phyloP scores from a whole-genome alignment of 2,888 invertebrate genomes.

The Epistrophe grossulariae region DNA sequence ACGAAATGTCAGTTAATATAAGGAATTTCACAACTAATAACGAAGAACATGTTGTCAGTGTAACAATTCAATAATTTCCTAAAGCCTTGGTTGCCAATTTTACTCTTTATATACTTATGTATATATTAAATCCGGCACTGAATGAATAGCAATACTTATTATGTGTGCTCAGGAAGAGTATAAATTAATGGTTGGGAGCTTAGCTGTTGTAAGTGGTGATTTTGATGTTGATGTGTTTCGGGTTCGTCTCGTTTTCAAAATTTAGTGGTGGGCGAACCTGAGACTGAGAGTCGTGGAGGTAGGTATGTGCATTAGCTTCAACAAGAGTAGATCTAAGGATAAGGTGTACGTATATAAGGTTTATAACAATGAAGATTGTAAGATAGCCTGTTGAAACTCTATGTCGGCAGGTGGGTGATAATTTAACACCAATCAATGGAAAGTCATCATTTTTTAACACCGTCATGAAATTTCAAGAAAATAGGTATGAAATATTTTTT shows the following conservation, averaged over 20 bases:
- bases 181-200: conserved; percentile 65
- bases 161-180: conserved; percentile 59
- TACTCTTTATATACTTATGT: too few relatives aligned
- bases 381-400: conserved; percentile 33
- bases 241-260: conserved; percentile 23
- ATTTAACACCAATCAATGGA: conserved; percentile 54
- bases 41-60: too few relatives aligned
- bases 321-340: conserved; percentile 64
- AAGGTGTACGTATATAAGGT: conserved; percentile 1
- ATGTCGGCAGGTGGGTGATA: conserved; percentile 61
- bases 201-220: conserved; percentile 68
- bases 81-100: too few relatives aligned
- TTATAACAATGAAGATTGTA: conserved; percentile 12
- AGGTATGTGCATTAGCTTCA: conserved; percentile 57
- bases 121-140: conserved; percentile 3
- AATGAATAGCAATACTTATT: conserved; percentile 12
- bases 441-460: conserved; percentile 60
- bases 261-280: conserved; percentile 30
- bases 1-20: too few relatives aligned
- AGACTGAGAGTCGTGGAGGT: background rate
- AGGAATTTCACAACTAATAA: too few relatives aligned
- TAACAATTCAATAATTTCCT: too few relatives aligned
- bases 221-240: conserved; percentile 60
- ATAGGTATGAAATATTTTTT: background rate
- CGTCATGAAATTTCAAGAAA: conserved; percentile 55